Conservation (phyloP, 2,888 invertebrate genomes). For the Acanthococcus lagerstroemiae region DNA sequence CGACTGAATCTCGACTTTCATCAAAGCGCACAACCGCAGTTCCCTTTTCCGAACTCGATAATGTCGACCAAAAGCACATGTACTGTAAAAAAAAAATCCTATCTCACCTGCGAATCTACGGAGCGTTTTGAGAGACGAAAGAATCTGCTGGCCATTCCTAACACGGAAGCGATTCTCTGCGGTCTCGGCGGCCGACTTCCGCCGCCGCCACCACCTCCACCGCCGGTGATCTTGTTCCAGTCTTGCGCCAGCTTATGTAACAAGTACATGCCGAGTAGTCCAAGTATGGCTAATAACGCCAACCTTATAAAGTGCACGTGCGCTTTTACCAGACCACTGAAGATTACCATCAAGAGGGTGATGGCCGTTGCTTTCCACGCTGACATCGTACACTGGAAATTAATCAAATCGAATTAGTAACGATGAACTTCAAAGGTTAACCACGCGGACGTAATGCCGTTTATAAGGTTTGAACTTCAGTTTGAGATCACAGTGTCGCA, state of each 20-base stretch:
- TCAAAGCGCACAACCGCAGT: no score
- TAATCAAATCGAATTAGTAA: no score
- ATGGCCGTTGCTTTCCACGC: constrained; percentile 18
- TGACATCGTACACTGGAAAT: no score
- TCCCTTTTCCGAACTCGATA: no score
- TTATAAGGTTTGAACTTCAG: no score
- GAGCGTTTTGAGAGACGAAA: constrained; percentile 26
- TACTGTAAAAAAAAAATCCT: background rate
- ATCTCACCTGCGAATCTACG: constrained; percentile 17
- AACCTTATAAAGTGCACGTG: constrained; percentile 43
- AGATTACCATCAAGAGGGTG: constrained; percentile 28
- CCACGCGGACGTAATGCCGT: no score
- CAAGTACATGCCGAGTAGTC: constrained; percentile 45
- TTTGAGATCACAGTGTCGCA: no score
- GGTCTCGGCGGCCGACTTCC: constrained; percentile 38
- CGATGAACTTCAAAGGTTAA: no score
- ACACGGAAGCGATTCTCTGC: constrained; percentile 36
- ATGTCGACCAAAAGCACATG: no score
- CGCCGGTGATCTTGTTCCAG: constrained; percentile 40
- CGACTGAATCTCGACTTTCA: no score
- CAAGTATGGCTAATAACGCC: constrained; percentile 42
- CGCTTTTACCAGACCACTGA: constrained; percentile 40
- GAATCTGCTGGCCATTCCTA: constrained; percentile 26
- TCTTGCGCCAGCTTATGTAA: constrained; percentile 44
- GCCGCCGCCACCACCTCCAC: constrained; percentile 26